phyloP scores from a whole-genome alignment of 1,140 invertebrate genomes.

The Sycophaga agraensis region DNA sequence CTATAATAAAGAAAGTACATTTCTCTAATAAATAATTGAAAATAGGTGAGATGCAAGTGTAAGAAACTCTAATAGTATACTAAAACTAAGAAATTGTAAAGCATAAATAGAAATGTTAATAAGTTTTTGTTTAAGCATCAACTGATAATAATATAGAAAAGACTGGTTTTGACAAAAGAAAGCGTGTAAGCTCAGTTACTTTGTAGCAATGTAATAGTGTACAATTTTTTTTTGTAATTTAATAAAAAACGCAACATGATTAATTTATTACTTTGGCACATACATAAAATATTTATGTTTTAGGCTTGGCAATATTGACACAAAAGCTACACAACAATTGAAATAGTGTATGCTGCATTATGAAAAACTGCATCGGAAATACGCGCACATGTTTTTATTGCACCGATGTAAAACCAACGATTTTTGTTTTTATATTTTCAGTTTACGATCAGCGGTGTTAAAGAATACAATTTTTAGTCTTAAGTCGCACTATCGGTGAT shows the following conservation, averaged over 20 bases:
- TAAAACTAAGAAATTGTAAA: not conserved
- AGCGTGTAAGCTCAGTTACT: too few species aligned
- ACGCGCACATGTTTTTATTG: not conserved
- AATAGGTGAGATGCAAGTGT: slow-evolving; percentile 7
- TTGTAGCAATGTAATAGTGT: too few species aligned
- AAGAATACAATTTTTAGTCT: not conserved
- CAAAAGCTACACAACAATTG: not conserved
- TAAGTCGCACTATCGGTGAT: slow-evolving; percentile 9
- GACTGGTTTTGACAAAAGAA: slow-evolving; percentile 3
- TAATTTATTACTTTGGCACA: not conserved
- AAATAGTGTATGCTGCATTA: not conserved
- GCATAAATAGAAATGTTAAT: not conserved
- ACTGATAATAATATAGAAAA: slow-evolving; percentile 1
- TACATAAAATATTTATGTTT: not conserved
- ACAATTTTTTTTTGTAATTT: too few species aligned
- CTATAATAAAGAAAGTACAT: not conserved
- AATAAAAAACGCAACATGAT: too few species aligned
- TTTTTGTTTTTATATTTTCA: not conserved
- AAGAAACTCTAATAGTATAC: not conserved
- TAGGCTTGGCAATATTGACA: not conserved
- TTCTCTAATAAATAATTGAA: slow-evolving; percentile 4
- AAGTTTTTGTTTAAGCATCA: not conserved
- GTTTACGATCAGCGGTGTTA: not conserved
- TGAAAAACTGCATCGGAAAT: not conserved
- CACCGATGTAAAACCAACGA: slow-evolving; percentile 9